A percentile compares a stretch with the other conserved stretches of the same genome.
phyloP scores from a whole-genome alignment of 2,888 invertebrate species.

The Aporophyla lueneburgensis region DNA sequence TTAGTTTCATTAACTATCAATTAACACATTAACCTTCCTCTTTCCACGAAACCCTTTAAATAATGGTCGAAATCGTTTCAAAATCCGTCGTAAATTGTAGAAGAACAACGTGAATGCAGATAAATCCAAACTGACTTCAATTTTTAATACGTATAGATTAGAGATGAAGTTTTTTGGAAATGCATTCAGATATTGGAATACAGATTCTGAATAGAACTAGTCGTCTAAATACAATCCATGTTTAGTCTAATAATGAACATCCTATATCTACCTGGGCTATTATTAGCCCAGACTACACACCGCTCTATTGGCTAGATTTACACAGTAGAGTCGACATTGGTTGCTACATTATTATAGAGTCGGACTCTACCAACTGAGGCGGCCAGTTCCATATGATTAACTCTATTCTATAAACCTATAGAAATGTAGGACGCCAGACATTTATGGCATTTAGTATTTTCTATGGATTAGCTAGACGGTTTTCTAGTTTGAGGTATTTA shows the following conservation, averaged over 20 bases:
- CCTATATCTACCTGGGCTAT: background rate
- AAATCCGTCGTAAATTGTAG: background rate
- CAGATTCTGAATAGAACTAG: background rate
- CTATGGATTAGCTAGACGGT: background rate
- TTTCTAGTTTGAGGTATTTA: background rate
- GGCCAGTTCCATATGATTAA: constrained; percentile 39
- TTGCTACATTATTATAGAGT: constrained; percentile 19
- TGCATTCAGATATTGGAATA: background rate
- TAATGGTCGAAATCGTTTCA: background rate
- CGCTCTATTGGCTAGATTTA: constrained; percentile 15
- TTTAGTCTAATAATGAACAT: constrained; percentile 1
- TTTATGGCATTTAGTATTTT: background rate
- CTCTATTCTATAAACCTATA: constrained; percentile 10
- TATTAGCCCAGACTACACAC: constrained; percentile 9
- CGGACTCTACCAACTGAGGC: constrained; percentile 24
- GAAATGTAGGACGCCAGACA: background rate
- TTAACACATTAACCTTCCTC: no score
- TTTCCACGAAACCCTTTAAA: no score
- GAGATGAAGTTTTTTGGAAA: background rate
- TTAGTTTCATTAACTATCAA: no score
- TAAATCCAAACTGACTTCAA: background rate
- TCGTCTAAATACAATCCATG: background rate
- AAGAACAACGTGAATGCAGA: background rate
- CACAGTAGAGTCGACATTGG: constrained; percentile 15
- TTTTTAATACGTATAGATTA: background rate